These are phyloP conservation scores for Gopherus evgoodei DNA, from an alignment of 2,113 vertebrate genomes.

Conservation along the genomic window DNA sequence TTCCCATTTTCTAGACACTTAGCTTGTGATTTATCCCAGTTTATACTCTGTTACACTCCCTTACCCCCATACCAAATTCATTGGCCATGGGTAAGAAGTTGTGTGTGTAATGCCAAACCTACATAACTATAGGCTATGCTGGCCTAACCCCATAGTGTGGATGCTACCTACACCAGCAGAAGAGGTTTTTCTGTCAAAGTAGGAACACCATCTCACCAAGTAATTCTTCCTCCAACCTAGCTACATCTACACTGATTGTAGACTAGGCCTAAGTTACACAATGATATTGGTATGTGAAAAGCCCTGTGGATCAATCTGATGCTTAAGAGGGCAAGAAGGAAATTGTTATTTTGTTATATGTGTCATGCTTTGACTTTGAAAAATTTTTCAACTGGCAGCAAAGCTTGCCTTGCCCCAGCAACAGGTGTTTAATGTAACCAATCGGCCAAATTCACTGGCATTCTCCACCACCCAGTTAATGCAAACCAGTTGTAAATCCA, in stretches of 20 bases:
- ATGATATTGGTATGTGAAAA: constrained; percentile 18
- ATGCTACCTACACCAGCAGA: background rate
- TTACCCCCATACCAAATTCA: constrained; percentile 6
- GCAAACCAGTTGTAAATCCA: constrained; percentile 32
- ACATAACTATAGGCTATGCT: background rate
- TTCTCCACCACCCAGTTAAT: background rate
- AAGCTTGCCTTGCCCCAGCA: background rate
- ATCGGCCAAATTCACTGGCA: background rate
- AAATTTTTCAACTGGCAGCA: constrained; percentile 24
- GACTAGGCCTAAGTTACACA: background rate
- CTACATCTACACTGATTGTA: background rate
- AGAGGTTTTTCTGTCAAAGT: background rate
- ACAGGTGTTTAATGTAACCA: constrained; percentile 41
- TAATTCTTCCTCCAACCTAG: background rate
- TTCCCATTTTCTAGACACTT: background rate
- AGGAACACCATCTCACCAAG: background rate
- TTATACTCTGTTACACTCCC: background rate
- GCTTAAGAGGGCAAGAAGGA: background rate
- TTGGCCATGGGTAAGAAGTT: background rate
- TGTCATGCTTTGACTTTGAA: constrained; percentile 28
- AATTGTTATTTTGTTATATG: constrained; percentile 9
- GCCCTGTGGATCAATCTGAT: background rate
- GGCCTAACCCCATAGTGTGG: background rate
- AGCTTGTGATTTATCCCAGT: background rate
- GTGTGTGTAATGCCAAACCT: background rate